Percentiles rank a stretch among this genome's conserved stretches.
Conservation (phyloP, 2,888 invertebrate genomes). For the Carpatolechia fugitivella region DNA sequence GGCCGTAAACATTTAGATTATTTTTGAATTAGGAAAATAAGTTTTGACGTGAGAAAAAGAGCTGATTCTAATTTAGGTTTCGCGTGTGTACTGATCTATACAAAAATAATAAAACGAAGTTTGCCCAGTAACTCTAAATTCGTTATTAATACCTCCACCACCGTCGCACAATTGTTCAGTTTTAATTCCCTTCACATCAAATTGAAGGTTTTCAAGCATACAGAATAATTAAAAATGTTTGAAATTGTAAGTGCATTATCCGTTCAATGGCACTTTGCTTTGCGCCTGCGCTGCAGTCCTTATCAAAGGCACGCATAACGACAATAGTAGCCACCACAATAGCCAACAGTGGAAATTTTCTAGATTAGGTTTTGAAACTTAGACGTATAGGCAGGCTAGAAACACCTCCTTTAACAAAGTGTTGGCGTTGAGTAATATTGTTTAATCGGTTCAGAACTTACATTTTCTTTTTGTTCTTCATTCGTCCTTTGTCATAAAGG, state of each 20-base stretch:
- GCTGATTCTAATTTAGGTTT: no score
- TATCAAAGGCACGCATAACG: not conserved
- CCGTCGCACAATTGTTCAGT: no score
- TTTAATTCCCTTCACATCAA: no score
- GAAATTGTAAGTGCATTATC: not conserved
- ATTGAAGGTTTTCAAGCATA: no score
- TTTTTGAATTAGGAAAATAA: no score
- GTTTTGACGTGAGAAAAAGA: no score
- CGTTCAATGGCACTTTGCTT: not conserved
- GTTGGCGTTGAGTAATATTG: not conserved
- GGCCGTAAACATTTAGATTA: no score
- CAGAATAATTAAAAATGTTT: not conserved
- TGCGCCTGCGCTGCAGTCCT: not conserved
- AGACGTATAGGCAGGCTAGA: not conserved
- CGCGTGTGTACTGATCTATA: no score
- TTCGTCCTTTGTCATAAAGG: no score
- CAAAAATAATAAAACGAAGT: no score
- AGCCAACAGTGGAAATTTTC: not conserved
- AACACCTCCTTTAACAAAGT: not conserved
- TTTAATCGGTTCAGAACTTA: not conserved
- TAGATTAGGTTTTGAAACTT: not conserved
- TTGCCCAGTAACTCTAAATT: no score
- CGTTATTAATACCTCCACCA: no score
- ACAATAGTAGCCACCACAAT: not conserved
- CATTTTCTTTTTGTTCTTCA: not conserved